Evolutionary conservation across 1,140 invertebrate genomes (phyloP).

Genomic region (Neotoxoptera formosana): DNA sequence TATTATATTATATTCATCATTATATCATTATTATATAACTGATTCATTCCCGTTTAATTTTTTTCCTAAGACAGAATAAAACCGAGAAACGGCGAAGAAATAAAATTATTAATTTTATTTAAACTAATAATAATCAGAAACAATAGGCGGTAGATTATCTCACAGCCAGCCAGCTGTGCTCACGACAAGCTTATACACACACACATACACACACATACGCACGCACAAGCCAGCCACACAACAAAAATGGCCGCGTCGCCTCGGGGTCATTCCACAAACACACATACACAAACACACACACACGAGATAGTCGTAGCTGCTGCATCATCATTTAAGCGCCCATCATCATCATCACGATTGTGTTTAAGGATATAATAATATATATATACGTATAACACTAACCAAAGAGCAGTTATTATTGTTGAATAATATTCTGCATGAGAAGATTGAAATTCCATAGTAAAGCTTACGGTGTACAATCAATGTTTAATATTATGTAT

Average conservation of each 20-base stretch:
- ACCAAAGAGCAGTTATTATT: conserved; percentile 10
- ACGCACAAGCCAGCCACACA: conserved; percentile 11
- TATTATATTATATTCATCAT: not conserved
- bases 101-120: conserved; percentile 47
- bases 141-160: conserved; percentile 54
- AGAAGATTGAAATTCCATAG: conserved; percentile 16
- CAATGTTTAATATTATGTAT: not conserved
- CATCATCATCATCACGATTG: conserved; percentile 52
- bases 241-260: conserved; percentile 53
- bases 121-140: conserved; percentile 51
- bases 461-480: not conserved
- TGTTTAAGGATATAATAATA: conserved; percentile 33
- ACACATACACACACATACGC: conserved; percentile 38
- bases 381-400: conserved; percentile 14
- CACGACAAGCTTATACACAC: conserved; percentile 49
- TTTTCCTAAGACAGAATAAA: not conserved
- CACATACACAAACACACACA: not conserved
- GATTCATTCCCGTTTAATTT: not conserved
- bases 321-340: conserved; percentile 52
- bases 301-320: conserved; percentile 15
- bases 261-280: conserved; percentile 51
- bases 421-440: conserved; percentile 38
- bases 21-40: conserved; percentile 4
- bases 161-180: conserved; percentile 48
- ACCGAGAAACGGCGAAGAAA: not conserved